Evolutionary conservation across 1,140 invertebrate genomes (phyloP).

Genomic region (Drosophila ficusphila): DNA sequence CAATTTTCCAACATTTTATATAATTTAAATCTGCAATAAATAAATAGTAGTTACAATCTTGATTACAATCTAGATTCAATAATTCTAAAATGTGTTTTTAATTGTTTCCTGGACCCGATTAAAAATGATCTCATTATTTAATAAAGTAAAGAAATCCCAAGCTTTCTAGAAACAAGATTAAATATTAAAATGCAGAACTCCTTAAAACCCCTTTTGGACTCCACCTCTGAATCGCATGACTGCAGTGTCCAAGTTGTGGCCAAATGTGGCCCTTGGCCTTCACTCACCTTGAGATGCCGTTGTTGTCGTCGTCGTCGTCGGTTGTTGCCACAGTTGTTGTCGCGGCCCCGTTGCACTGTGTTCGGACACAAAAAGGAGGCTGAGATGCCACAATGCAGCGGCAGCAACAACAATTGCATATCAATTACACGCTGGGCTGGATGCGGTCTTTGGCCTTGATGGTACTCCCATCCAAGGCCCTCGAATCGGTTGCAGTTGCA

Average conservation of each 20-base stretch:
- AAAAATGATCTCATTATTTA: no score
- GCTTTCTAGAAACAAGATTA: no score
- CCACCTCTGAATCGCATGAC: constrained; percentile 5
- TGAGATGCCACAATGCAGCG: constrained; percentile 25
- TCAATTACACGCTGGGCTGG: constrained; percentile 53
- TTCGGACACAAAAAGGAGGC: constrained; percentile 21
- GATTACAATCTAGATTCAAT: no score
- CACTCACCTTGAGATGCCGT: constrained; percentile 83
- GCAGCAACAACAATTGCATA: constrained; percentile 49
- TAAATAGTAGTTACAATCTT: no score
- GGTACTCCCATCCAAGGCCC: constrained; percentile 38
- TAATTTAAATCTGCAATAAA: no score
- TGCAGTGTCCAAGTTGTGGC: constrained; percentile 30
- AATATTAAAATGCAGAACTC: no score
- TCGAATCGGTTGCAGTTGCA: constrained; percentile 27
- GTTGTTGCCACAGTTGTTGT: constrained; percentile 26
- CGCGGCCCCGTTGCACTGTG: constrained; percentile 39
- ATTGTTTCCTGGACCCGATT: no score
- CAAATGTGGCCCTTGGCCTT: constrained; percentile 84
- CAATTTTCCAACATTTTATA: no score
- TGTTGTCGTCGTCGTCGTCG: constrained; percentile 22
- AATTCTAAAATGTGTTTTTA: no score
- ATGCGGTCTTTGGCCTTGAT: constrained; percentile 55
- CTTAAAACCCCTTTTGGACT: background rate
- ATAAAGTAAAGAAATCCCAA: no score